These are phyloP conservation scores for Dexiosoma caninum DNA, from an alignment of 2,888 invertebrate genomes.

Conservation along the genomic window DNA sequence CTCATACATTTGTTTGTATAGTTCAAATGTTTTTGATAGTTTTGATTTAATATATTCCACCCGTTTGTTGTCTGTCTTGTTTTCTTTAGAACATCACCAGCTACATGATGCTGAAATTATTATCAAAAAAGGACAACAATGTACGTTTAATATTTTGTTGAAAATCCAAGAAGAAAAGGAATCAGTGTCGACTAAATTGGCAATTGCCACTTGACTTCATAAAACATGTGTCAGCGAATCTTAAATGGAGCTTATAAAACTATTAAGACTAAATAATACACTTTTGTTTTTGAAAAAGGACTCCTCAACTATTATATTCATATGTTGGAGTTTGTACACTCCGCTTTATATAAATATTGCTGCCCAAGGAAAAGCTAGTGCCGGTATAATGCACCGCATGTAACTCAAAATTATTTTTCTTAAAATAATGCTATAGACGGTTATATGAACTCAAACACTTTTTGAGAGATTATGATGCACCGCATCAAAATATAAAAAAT, in stretches of 20 bases:
- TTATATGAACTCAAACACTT: too few species aligned
- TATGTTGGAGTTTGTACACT: not conserved
- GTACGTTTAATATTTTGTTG: conserved; percentile 10
- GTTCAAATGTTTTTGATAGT: conserved; percentile 70
- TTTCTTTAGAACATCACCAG: conserved; percentile 1
- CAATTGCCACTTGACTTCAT: conserved; percentile 72
- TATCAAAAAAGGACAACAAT: conserved; percentile 22
- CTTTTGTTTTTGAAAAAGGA: conserved; percentile 13
- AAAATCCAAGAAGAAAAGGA: not conserved
- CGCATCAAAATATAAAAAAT: too few species aligned
- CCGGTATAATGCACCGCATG: too few species aligned
- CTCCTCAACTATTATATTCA: too few species aligned
- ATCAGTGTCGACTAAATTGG: conserved; percentile 56
- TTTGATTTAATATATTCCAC: conserved; percentile 70
- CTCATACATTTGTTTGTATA: not conserved
- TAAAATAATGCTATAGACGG: too few species aligned
- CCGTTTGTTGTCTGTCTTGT: conserved; percentile 48
- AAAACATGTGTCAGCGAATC: conserved; percentile 78
- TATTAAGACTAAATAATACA: conserved; percentile 69
- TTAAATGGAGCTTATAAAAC: conserved; percentile 77
- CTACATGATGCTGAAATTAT: conserved; percentile 44
- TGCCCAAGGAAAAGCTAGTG: too few species aligned
- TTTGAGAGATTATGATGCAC: too few species aligned
- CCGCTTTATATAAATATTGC: too few species aligned
- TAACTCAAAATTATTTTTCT: too few species aligned